Base-by-base conservation (phyloP, 2,888 invertebrate genomes). In the Margaritifera margaritifera region DNA sequence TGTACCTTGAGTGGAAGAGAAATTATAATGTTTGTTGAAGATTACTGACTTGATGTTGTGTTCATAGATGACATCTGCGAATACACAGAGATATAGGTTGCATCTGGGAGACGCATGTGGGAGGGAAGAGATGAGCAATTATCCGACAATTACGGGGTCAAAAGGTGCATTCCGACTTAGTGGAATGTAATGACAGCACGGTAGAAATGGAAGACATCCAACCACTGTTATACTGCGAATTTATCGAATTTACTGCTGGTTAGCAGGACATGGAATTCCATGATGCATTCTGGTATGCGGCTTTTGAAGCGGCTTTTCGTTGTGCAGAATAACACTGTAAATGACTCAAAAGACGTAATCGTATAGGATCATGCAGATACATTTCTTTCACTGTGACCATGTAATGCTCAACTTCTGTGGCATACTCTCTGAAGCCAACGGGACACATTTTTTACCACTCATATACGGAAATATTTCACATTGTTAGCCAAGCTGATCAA, bases 351-450 rank as follows among this genome's bases (percentile, higher is more conserved):
- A 98, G 92, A 1, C 98, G 93, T 27, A 97, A 91, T 4, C 98
- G 92, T 66, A 98, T 90, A 0, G 98, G 98, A 89, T 99, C 97
- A 84, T 98, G 97, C 71, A 97, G 94, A 90, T 98, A 98, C 89
- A 98, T 93, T 19, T 98, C 98, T 90, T 98, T 98, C 18, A 96
- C 96, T 80, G 96, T 94, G 81, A 97, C 96, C 75, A 99, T 92
- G 91, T 98, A 99, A 8, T 98, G 93, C 0, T 96, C 96, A 0
- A 97, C 97, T 90, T 99, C 98, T 0, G 97, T 95, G 0, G 96
- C 96, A 90, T 98, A 98, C 88, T 99, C 98, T 57, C 98, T 92
- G 92, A 98, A 98, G 0, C 98, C 98, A 83, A 98, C 42, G 11
- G 11, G 11, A 42, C 11, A 11, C n/a, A n/a, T n/a, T n/a, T n/a